phyloP scores from a whole-genome alignment of 1,140 invertebrate genomes.

The Drosophila saltans region DNA sequence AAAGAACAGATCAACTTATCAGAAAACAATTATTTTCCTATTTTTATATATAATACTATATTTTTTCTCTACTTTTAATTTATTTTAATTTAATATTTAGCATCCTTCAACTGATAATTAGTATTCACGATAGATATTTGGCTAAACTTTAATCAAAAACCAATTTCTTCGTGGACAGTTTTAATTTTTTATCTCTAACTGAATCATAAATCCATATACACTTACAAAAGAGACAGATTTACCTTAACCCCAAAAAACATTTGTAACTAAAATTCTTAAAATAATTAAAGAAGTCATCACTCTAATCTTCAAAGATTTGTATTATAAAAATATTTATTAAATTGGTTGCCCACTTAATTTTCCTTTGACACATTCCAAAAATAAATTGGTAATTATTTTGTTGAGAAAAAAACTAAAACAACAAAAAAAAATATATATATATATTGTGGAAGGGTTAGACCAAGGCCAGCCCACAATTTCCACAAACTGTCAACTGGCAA shows the following conservation, averaged over 20 bases:
- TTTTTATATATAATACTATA: no score
- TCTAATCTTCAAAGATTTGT: neutral
- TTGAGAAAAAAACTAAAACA: neutral
- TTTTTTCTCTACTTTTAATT: no score
- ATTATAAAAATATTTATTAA: neutral
- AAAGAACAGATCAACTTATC: no score
- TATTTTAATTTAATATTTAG: no score
- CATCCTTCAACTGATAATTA: no score
- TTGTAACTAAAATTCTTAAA: neutral
- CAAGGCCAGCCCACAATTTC: constrained; percentile 52
- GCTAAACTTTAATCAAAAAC: no score
- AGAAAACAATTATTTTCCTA: no score
- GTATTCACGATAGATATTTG: no score
- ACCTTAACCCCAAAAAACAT: no score
- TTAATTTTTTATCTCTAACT: no score
- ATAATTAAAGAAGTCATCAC: neutral
- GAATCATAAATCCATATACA: neutral
- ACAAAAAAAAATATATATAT: constrained; percentile 24
- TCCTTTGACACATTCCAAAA: neutral
- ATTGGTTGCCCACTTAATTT: neutral
- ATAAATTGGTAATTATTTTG: constrained; percentile 11
- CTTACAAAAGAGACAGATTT: no score
- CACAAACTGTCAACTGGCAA: constrained; percentile 58
- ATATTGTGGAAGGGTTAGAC: constrained; percentile 34
- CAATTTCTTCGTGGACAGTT: no score